These are phyloP conservation scores for Leptopilina clavipes DNA, from an alignment of 1,140 invertebrate genomes.

Conservation along the genomic window DNA sequence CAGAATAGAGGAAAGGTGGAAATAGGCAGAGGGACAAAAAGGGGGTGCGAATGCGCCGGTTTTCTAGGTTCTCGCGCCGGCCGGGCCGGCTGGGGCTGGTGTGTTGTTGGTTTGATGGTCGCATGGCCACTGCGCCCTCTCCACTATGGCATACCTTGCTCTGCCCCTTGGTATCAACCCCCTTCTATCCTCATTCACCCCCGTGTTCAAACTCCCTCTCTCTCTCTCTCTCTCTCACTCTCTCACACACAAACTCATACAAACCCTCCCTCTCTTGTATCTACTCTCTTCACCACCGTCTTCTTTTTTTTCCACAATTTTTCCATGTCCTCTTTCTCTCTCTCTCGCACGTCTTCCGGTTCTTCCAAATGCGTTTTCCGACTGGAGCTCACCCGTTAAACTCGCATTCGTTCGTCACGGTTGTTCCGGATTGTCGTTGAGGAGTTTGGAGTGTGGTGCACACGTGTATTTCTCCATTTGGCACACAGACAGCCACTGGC, in stretches of 20 bases:
- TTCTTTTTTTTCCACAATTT: constrained; percentile 23
- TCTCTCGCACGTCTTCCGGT: not conserved
- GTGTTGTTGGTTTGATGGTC: constrained; percentile 74
- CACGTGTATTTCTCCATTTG: constrained; percentile 50
- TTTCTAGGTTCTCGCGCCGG: constrained; percentile 40
- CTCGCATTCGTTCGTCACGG: constrained; percentile 33
- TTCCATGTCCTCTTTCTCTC: not conserved
- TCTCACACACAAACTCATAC: constrained; percentile 44
- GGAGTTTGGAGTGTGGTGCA: constrained; percentile 1
- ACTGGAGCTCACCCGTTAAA: constrained; percentile 38
- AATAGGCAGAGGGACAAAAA: constrained; percentile 41
- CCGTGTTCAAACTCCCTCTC: constrained; percentile 55
- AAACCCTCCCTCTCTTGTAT: constrained; percentile 8
- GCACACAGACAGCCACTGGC: not conserved
- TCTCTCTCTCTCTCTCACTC: constrained; percentile 46
- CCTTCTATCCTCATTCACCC: constrained; percentile 56
- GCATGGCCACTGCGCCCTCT: constrained; percentile 75
- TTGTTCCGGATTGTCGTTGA: constrained; percentile 29
- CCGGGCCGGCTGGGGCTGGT: constrained; percentile 41
- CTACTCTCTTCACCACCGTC: constrained; percentile 28
- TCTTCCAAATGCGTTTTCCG: constrained; percentile 20
- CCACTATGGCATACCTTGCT: constrained; percentile 67
- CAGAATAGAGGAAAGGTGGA: constrained; percentile 49
- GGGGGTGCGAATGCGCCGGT: constrained; percentile 54
- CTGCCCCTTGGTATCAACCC: constrained; percentile 67